Percentiles rank a stretch among this genome's conserved stretches.
These are phyloP conservation scores for Sylvilagus bachmani DNA, from an alignment of 2,113 vertebrate genomes.

Conservation along the genomic window DNA sequence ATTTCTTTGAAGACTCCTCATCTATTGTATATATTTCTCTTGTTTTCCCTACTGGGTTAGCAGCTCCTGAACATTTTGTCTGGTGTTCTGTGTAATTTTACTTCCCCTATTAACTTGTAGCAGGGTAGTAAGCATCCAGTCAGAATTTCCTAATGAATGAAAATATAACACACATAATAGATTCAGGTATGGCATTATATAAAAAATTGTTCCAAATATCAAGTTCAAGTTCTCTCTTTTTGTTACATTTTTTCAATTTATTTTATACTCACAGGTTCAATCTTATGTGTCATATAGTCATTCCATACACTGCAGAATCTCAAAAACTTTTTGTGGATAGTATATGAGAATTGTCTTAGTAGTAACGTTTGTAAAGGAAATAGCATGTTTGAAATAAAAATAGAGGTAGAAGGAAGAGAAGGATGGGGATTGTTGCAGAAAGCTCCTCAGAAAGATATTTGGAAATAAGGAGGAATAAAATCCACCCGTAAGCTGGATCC, in stretches of 20 bases:
- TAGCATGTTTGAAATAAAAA: not conserved
- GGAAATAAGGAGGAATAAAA: not conserved
- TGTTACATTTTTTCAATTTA: no score
- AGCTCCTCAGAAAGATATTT: not conserved
- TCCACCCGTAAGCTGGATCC: not conserved
- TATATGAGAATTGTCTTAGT: not conserved
- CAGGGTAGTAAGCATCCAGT: not conserved
- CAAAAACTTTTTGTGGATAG: not conserved
- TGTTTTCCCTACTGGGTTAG: not conserved
- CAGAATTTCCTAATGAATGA: not conserved
- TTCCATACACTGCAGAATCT: not conserved
- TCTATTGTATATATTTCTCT: slow-evolving; percentile 4
- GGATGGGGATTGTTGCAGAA: not conserved
- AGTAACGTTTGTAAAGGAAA: not conserved
- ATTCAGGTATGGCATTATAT: not conserved
- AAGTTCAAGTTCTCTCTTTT: not conserved
- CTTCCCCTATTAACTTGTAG: not conserved
- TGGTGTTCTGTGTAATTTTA: not conserved
- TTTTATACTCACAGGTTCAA: not conserved
- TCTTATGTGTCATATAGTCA: not conserved
- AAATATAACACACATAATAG: not conserved
- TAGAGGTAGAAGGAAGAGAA: not conserved
- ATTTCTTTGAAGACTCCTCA: no score
- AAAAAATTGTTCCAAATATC: not conserved
- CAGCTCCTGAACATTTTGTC: slow-evolving; percentile 1